Conservation (phyloP, 2,113 vertebrate genomes). For the Sisor rabdophorus region DNA sequence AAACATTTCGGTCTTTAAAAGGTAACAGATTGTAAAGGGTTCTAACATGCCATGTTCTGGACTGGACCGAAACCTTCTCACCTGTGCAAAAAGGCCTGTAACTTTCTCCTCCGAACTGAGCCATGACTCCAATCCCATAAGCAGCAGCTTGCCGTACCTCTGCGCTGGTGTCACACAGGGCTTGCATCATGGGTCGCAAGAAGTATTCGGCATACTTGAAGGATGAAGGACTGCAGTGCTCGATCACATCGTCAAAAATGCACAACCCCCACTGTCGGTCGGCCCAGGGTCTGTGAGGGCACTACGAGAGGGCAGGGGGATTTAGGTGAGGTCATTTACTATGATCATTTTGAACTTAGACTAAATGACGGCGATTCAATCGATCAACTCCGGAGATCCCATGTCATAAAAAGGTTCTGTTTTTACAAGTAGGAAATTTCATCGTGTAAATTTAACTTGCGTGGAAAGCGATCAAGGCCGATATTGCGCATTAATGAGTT, state of each 20-base stretch:
- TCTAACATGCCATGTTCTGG: neutral
- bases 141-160: slow-evolving; percentile 95
- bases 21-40: neutral
- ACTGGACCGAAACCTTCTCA: slow-evolving; percentile 48
- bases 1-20: neutral
- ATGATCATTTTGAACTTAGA: neutral
- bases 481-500: too few relatives aligned
- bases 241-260: slow-evolving; percentile 94
- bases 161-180: slow-evolving; percentile 85
- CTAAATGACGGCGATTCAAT: too few relatives aligned
- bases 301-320: slow-evolving; percentile 64
- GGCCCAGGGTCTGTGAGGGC: slow-evolving; percentile 91
- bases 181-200: slow-evolving; percentile 87
- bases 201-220: slow-evolving; percentile 95
- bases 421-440: too few relatives aligned
- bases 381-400: neutral
- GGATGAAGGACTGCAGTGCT: slow-evolving; percentile 95
- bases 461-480: too few relatives aligned
- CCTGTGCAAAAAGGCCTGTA: slow-evolving; percentile 94
- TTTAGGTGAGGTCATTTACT: neutral
- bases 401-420: neutral
- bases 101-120: slow-evolving; percentile 91
- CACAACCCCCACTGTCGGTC: slow-evolving; percentile 97
- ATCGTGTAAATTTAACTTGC: too few relatives aligned
- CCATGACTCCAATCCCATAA: slow-evolving; percentile 94